phyloP scores from a whole-genome alignment of 2,113 vertebrate species.

The Chauna torquata region DNA sequence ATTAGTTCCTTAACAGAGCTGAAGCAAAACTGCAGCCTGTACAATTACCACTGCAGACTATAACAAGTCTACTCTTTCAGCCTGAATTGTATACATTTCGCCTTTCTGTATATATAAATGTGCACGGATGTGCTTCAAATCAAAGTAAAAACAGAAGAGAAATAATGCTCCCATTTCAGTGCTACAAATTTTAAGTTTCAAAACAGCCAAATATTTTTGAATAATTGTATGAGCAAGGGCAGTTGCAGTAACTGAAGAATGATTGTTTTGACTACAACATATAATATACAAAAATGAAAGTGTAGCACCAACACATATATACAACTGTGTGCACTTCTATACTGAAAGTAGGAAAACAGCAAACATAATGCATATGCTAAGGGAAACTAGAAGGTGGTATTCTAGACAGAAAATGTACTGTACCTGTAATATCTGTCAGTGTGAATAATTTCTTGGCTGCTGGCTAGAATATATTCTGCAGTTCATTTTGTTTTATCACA shows the following conservation, averaged over 20 bases:
- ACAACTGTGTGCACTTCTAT: neutral
- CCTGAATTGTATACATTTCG: neutral
- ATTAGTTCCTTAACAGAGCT: neutral
- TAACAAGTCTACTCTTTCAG: neutral
- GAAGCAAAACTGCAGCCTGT: neutral
- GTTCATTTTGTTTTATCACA: conserved; percentile 69
- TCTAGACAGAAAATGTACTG: conserved; percentile 46
- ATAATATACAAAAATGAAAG: neutral
- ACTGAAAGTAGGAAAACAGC: neutral
- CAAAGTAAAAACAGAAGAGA: neutral
- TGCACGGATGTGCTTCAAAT: neutral
- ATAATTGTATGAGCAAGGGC: neutral
- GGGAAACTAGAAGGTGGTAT: conserved; percentile 19
- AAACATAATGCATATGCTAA: conserved; percentile 4
- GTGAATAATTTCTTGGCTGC: conserved; percentile 70
- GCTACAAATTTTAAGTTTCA: neutral
- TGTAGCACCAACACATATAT: neutral
- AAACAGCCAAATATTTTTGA: neutral
- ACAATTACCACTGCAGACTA: neutral
- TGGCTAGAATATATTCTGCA: conserved; percentile 57
- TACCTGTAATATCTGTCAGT: conserved; percentile 58
- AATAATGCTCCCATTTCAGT: neutral
- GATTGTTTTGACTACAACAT: neutral
- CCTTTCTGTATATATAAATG: neutral
- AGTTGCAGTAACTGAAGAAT: neutral